Percentiles rank a stretch among this genome's conserved stretches.
Evolutionary conservation across 2,888 invertebrate species (phyloP).

Genomic region (Ennomos fuscantarius): DNA sequence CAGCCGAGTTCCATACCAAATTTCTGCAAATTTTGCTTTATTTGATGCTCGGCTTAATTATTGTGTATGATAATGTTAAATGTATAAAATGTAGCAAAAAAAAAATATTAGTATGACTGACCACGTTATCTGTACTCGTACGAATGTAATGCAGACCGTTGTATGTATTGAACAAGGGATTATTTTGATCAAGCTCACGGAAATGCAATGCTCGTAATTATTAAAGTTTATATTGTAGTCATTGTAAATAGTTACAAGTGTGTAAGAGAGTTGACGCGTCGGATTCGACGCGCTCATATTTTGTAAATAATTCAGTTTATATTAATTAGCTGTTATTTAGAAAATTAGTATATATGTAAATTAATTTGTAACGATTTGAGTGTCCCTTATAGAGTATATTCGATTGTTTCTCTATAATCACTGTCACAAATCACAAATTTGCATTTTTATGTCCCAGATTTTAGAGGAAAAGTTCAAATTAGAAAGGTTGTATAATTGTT

Average conservation of each 20-base stretch:
- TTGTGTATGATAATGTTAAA: conserved; percentile 38
- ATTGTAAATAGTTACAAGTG: conserved; percentile 82
- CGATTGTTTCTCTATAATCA: conserved; percentile 74
- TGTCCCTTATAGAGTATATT: conserved; percentile 75
- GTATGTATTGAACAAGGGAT: conserved; percentile 73
- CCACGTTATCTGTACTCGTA: conserved; percentile 48
- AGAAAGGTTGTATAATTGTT: conserved; percentile 70
- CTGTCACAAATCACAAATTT: conserved; percentile 82
- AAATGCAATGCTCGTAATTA: conserved; percentile 80
- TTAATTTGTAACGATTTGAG: conserved; percentile 77
- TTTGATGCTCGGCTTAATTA: conserved; percentile 22
- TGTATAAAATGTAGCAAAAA: conserved; percentile 38
- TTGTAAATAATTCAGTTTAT: conserved; percentile 82
- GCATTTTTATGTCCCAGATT: conserved; percentile 71
- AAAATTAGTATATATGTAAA: conserved; percentile 81
- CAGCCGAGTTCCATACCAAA: not conserved
- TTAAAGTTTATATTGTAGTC: conserved; percentile 76
- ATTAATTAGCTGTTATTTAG: conserved; percentile 75
- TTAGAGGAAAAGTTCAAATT: conserved; percentile 67
- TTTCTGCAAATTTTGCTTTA: conserved; percentile 7
- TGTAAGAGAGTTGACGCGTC: conserved; percentile 72
- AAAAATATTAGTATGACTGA: conserved; percentile 51
- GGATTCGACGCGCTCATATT: conserved; percentile 70
- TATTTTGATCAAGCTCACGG: conserved; percentile 79
- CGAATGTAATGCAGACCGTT: conserved; percentile 50